Base-by-base conservation (phyloP, 2,888 invertebrate species). In the Thumatha senex region DNA sequence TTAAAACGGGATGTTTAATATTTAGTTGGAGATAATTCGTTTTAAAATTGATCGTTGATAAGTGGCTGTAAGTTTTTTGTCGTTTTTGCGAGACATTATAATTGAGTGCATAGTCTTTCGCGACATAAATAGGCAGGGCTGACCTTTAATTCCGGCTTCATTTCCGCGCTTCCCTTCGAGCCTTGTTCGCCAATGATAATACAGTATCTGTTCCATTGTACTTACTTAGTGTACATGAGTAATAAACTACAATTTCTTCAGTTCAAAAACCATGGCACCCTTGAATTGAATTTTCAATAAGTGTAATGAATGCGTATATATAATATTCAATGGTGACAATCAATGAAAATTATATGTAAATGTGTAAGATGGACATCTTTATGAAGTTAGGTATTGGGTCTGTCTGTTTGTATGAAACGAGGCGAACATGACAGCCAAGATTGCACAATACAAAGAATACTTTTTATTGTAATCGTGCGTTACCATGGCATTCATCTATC, bases 401-500 rank as follows among this genome's bases (percentile, higher is more conserved):
- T 46, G 51, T 50, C 41, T 51, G 29, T 50, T 40, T 51, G 29
- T 24, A 24, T 5, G 18, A 4, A 5, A 24, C 52, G 33, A 51
- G 50, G 44, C 52, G 44, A 55, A 44, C 50, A 39, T 60, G 59
- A 46, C 56, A 63, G 65, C 61, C 64, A 61, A 61, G 47, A 54
- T 47, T 50, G 46, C 67, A 75, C 74, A 77, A 80, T 75, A 77
- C 77, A 82, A 80, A 72, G 70, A 74, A 57, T 71, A 76, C 78
- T 78, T 78, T 76, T 76, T 74, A 75, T 76, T 74, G 75, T 72
- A 75, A 79, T 74, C 70, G 75, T 69, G 67, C 75, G 70, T 76
- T 76, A 75, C 75, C 77, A 67, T 68, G 69, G 68, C 67, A 72
- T 80, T 82, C 77, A 84, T 76, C 77, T 78, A 78, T 73, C 68